Conservation (phyloP, 1,140 invertebrate genomes). For the Matsumurasca onukii region DNA sequence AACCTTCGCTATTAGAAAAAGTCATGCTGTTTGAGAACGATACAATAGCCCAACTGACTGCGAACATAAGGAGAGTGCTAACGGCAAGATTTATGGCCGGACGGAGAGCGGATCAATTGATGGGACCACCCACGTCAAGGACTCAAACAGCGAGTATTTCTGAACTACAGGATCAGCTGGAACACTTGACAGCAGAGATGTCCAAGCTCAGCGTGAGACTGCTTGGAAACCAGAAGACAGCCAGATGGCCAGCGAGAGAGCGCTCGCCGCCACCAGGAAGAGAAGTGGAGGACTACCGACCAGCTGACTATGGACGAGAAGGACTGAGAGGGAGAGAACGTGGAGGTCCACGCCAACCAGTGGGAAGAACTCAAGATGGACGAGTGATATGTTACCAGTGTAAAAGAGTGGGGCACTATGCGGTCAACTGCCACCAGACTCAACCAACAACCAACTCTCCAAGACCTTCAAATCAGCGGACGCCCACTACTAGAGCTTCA, state of each 20-base stretch:
- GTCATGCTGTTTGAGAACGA: neutral
- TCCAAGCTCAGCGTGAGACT: neutral
- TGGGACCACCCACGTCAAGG: neutral
- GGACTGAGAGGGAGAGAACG: neutral
- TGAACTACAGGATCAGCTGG: neutral
- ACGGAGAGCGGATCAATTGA: neutral
- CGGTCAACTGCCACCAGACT: neutral
- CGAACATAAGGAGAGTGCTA: neutral
- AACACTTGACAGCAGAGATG: neutral
- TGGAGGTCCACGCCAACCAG: neutral
- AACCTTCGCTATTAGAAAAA: constrained; percentile 1
- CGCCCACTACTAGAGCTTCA: neutral
- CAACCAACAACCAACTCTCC: neutral
- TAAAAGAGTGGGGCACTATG: neutral
- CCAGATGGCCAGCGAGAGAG: no score
- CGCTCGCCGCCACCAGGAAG: no score
- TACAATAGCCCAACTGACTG: neutral
- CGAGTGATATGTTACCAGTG: neutral
- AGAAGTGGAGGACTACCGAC: neutral
- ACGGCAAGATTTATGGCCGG: neutral
- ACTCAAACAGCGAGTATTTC: neutral
- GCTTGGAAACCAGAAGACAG: no score
- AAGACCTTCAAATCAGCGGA: neutral
- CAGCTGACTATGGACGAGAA: neutral
- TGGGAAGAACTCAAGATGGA: neutral